Evolutionary conservation across 2,113 vertebrate species (phyloP).

Genomic region (Panurus biarmicus): DNA sequence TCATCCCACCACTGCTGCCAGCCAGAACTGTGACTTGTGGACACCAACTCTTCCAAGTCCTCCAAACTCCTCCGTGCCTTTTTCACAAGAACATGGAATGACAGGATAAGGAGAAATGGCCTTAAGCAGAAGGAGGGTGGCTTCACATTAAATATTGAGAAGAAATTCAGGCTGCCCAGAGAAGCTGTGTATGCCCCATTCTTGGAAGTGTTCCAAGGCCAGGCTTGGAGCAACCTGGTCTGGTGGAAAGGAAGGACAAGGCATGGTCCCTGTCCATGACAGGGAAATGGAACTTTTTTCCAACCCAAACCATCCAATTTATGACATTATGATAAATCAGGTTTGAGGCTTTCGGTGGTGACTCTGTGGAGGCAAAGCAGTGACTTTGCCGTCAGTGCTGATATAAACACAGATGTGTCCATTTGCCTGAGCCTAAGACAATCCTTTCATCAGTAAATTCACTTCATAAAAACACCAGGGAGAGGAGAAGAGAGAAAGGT

Average conservation of each 20-base stretch:
- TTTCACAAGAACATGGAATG: background rate
- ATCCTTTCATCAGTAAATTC: background rate
- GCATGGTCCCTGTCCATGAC: background rate
- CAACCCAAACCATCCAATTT: background rate
- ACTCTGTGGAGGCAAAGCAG: background rate
- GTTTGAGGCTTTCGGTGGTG: background rate
- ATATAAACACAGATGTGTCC: background rate
- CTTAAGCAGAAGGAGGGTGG: background rate
- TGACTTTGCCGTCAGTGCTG: background rate
- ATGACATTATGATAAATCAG: background rate
- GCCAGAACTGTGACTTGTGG: background rate
- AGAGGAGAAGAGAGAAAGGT: background rate
- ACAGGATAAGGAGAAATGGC: background rate
- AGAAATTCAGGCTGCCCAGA: background rate
- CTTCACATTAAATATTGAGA: background rate
- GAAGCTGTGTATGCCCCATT: background rate
- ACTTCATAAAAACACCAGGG: background rate
- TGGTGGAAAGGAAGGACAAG: background rate
- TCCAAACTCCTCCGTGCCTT: background rate
- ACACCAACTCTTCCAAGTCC: background rate
- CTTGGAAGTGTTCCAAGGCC: background rate
- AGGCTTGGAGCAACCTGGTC: background rate
- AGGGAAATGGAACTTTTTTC: background rate
- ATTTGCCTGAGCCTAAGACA: background rate
- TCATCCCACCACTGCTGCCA: background rate